Evolutionary conservation across 2,888 invertebrate species (phyloP), one percentile per base, ranked within the genome.

Genomic region (Iphiclides podalirius): DNA sequence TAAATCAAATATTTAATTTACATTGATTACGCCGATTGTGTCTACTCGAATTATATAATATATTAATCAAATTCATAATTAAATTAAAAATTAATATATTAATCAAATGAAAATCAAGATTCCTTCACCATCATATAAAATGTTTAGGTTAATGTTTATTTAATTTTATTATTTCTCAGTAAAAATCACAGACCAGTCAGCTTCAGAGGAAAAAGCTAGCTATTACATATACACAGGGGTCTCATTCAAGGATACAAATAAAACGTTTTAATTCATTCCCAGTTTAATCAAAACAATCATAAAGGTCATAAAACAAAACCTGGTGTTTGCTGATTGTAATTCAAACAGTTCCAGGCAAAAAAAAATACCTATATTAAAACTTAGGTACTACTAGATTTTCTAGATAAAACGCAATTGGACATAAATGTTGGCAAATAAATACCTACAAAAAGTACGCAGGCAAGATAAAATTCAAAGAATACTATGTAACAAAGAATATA

Each of bases 201-300:
- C n/a, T n/a, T n/a, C n/a, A n/a, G n/a, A n/a, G n/a, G n/a, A n/a
- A n/a, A n/a, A n/a, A n/a, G n/a, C n/a, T n/a, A n/a, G n/a, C n/a
- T n/a, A n/a, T n/a, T n/a, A n/a, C n/a, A n/a, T 12, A 28, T 28
- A 14, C 20, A 20, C 20, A n/a, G 20, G 6, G 20, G 6, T 20
- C 20, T 20, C 4, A 20, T 14, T 34, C 14, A 1, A n/a, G 12
- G 15, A 9, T 40, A 48, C 41, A 58, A 66, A 61, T 47, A 56
- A 67, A 60, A 60, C 47, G 54, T 34, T 26, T 34, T 42, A 56
- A 60, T 54, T 63, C 58, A 67, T 69, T 68, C 66, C 70, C 67
- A 62, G 68, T 79, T 75, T 84, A 82, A 72, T 84, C 60, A 72
- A 74, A 79, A 84, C 61, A 72, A 75, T n/a, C n/a, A n/a, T 77